A percentile compares a stretch with the other conserved stretches of the same genome.
These are phyloP conservation scores for Burhinus bistriatus DNA, from an alignment of 2,113 vertebrate species.

Conservation along the genomic window DNA sequence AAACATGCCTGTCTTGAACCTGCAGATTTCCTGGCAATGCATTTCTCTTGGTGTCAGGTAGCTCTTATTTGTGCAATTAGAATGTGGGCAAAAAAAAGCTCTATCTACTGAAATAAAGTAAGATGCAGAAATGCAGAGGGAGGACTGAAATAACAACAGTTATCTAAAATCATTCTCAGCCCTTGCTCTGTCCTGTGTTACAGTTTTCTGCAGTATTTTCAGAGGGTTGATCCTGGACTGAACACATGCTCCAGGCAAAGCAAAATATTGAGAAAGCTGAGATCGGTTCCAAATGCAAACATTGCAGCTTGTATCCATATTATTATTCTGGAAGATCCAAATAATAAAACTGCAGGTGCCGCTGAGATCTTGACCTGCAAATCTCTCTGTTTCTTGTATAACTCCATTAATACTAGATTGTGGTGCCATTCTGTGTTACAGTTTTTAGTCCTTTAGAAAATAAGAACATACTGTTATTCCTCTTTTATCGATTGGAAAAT, in stretches of 20 bases:
- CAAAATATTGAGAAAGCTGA: neutral
- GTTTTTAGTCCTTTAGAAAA: neutral
- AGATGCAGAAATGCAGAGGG: neutral
- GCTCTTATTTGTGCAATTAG: neutral
- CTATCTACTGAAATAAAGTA: neutral
- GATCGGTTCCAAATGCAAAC: neutral
- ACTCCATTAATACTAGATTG: neutral
- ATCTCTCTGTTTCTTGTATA: neutral
- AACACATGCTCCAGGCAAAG: neutral
- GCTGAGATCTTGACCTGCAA: neutral
- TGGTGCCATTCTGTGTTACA: neutral
- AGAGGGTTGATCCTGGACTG: neutral
- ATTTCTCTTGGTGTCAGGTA: neutral
- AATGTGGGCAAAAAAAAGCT: accelerated
- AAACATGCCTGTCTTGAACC: neutral
- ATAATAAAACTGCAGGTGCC: neutral
- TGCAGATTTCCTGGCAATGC: neutral
- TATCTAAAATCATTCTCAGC: neutral
- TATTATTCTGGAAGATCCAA: neutral
- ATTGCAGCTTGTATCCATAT: neutral
- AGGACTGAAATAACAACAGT: neutral
- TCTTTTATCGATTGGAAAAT: neutral
- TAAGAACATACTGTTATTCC: neutral
- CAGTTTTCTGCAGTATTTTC: neutral
- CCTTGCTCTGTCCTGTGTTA: neutral